These are phyloP conservation scores for Catharus minimus DNA, from an alignment of 2,113 vertebrate species.

Conservation along the genomic window DNA sequence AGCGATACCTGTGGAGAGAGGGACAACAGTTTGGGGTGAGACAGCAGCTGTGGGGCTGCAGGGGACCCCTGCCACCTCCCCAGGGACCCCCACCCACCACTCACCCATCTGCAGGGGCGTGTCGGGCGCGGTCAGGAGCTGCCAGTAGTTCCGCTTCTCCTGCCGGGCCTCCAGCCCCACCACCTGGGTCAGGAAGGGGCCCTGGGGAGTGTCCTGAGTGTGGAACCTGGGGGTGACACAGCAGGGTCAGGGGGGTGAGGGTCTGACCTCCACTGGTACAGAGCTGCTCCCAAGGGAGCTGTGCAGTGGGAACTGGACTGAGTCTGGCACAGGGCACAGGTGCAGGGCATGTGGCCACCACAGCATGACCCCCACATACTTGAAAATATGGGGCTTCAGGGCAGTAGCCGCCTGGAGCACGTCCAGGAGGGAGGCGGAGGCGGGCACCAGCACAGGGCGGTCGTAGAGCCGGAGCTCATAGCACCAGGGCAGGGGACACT, in stretches of 20 bases:
- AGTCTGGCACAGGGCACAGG: fast-evolving
- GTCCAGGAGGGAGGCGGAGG: constrained; percentile 74
- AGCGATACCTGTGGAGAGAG: constrained; percentile 75
- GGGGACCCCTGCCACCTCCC: fast-evolving
- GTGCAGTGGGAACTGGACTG: fast-evolving
- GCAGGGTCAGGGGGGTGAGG: fast-evolving
- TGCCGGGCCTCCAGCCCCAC: constrained; percentile 75
- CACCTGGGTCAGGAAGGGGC: constrained; percentile 82
- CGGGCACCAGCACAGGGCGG: constrained; percentile 27
- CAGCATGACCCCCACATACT: constrained; percentile 24
- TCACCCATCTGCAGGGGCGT: constrained; percentile 80
- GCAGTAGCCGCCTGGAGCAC: constrained; percentile 71
- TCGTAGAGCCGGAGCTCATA: neutral
- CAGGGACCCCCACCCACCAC: neutral
- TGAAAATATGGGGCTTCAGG: constrained; percentile 64
- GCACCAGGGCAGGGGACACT: constrained; percentile 20
- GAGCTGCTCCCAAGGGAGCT: neutral
- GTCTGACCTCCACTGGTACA: fast-evolving
- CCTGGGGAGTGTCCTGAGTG: constrained; percentile 79
- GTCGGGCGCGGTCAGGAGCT: constrained; percentile 70
- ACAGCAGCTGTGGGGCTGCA: fast-evolving
- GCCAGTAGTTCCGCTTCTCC: constrained; percentile 83
- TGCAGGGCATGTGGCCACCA: fast-evolving
- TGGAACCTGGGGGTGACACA: constrained; percentile 75
- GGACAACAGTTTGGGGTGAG: fast-evolving